A percentile compares a stretch with the other conserved stretches of the same genome.
phyloP scores from a whole-genome alignment of 2,797 vertebrate species.

The Cryptoblepharus egeriae region DNA sequence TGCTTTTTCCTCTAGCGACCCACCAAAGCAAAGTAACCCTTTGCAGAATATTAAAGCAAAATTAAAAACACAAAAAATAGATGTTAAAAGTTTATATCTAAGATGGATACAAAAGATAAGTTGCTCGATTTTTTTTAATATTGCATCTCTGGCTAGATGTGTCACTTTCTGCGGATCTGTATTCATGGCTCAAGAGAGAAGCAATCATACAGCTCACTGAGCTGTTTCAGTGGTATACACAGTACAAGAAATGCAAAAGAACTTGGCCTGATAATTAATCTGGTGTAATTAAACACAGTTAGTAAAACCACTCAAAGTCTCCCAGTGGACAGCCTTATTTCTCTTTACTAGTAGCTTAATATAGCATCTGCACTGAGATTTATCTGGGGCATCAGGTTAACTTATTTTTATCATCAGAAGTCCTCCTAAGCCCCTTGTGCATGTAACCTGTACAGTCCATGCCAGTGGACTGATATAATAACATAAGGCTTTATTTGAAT shows the following conservation, averaged over 20 bases:
- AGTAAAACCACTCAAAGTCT: conserved; percentile 5
- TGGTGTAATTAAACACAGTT: conserved; percentile 23
- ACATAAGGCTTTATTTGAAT: neutral
- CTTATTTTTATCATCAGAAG: neutral
- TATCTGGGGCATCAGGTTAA: neutral
- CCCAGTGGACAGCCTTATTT: neutral
- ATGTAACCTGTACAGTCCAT: neutral
- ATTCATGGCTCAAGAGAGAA: conserved; percentile 3
- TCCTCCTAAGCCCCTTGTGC: neutral
- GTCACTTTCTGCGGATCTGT: neutral
- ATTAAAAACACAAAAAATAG: neutral
- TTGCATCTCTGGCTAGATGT: neutral
- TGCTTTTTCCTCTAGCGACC: neutral
- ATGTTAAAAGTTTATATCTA: neutral
- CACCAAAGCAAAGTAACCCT: conserved; percentile 4
- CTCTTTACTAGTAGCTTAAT: conserved; percentile 7
- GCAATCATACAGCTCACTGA: conserved; percentile 18
- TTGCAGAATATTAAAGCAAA: neutral
- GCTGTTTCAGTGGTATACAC: neutral
- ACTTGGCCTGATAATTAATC: conserved; percentile 13
- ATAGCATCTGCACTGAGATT: neutral
- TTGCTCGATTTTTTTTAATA: neutral
- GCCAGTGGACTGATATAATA: neutral
- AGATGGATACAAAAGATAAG: neutral
- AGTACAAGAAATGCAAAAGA: conserved; percentile 7